These are phyloP conservation scores for Calliopsis andreniformis DNA, from an alignment of 1,140 invertebrate genomes.

Conservation along the genomic window DNA sequence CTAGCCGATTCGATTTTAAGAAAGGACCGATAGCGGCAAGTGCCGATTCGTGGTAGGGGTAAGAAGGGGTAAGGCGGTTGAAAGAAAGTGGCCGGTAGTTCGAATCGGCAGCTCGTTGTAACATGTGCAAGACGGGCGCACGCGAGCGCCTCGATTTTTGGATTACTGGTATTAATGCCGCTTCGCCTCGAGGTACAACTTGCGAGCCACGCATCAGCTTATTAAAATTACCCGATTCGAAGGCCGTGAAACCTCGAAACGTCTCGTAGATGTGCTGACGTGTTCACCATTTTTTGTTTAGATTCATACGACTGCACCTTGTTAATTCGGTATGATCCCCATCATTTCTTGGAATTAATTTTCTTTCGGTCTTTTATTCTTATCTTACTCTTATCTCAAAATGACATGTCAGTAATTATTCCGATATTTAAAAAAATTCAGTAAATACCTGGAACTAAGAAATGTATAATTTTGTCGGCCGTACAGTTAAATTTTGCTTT, in stretches of 20 bases:
- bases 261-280: conserved; percentile 6
- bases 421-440: too few species aligned
- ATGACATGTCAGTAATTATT: too few species aligned
- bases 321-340: too few species aligned
- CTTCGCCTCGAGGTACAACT: conserved; percentile 45
- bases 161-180: conserved; percentile 70
- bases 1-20: conserved; percentile 42
- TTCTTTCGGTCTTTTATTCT: too few species aligned
- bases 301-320: too few species aligned
- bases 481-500: too few species aligned
- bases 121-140: conserved; percentile 65
- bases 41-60: not conserved
- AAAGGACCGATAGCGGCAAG: conserved; percentile 13
- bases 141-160: conserved; percentile 58
- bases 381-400: too few species aligned
- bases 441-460: too few species aligned
- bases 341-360: too few species aligned
- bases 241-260: conserved; percentile 19
- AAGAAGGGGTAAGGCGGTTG: not conserved
- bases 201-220: conserved; percentile 36
- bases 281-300: not conserved
- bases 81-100: conserved; percentile 48
- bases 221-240: conserved; percentile 43
- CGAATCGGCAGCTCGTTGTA: conserved; percentile 65
- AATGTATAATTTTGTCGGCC: too few species aligned